Evolutionary conservation across 2,888 invertebrate genomes (phyloP).

Genomic region (Ypsolopha sequella): DNA sequence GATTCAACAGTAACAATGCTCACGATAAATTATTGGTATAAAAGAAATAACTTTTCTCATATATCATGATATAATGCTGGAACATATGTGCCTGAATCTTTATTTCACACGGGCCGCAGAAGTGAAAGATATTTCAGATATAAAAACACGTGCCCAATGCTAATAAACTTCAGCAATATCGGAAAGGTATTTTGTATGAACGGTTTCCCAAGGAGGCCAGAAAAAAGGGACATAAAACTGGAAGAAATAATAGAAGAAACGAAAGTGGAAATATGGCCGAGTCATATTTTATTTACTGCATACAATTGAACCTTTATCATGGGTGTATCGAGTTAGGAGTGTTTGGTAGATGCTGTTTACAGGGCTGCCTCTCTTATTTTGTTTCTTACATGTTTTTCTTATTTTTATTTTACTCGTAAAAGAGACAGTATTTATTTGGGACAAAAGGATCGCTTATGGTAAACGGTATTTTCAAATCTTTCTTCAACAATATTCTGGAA

Average conservation of each 20-base stretch:
- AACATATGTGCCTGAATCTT: conserved; percentile 46
- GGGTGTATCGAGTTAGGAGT: conserved; percentile 56
- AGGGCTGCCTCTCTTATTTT: conserved; percentile 13
- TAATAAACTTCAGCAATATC: conserved; percentile 67
- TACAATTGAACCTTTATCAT: conserved; percentile 68
- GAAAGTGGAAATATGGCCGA: conserved; percentile 66
- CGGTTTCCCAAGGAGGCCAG: conserved; percentile 55
- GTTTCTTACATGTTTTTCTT: background rate
- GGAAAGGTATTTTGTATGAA: conserved; percentile 66
- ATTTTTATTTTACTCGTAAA: background rate
- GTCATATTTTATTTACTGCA: conserved; percentile 71
- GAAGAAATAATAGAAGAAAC: conserved; percentile 37
- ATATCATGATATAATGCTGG: conserved; percentile 41
- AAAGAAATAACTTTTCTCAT: conserved; percentile 39
- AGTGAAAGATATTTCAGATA: conserved; percentile 60
- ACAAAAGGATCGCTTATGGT: background rate
- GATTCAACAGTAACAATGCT: conserved; percentile 27
- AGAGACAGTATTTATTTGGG: too few species aligned
- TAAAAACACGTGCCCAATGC: conserved; percentile 64
- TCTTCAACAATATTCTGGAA: too few species aligned
- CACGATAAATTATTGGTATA: conserved; percentile 37
- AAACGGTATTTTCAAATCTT: too few species aligned
- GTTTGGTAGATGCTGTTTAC: conserved; percentile 49
- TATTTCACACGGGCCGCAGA: conserved; percentile 45
- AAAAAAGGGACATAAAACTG: conserved; percentile 60